Conservation (phyloP, 2,797 vertebrate genomes). For the Leptoclinus maculatus region DNA sequence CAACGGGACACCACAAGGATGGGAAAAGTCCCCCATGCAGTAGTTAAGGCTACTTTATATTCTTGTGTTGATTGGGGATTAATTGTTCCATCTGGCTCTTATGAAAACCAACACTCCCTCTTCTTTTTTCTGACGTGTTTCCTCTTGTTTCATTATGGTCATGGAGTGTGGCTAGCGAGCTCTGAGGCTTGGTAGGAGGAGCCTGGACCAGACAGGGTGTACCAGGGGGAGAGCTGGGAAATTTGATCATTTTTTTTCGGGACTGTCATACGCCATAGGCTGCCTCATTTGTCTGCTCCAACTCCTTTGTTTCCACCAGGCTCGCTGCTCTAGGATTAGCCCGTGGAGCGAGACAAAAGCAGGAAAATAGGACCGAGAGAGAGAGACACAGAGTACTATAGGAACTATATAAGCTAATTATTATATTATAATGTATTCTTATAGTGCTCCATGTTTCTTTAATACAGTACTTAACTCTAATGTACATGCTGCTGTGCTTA, state of each 20-base stretch:
- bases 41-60: constrained; percentile 75
- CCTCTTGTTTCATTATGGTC: constrained; percentile 56
- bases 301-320: constrained; percentile 81
- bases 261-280: constrained; percentile 82
- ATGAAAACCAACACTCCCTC: constrained; percentile 59
- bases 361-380: constrained; percentile 27
- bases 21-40: constrained; percentile 49
- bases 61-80: constrained; percentile 82
- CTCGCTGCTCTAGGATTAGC: constrained; percentile 58
- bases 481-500: constrained; percentile 59
- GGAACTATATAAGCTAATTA: constrained; percentile 61
- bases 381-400: constrained; percentile 21
- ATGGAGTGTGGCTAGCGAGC: constrained; percentile 44
- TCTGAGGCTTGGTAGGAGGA: constrained; percentile 52
- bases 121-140: constrained; percentile 48
- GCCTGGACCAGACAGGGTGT: constrained; percentile 57
- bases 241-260: constrained; percentile 82
- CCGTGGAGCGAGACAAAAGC: constrained; percentile 40
- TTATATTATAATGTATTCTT: constrained; percentile 4
- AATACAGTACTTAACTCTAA: constrained; percentile 58
- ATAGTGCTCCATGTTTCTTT: constrained; percentile 62
- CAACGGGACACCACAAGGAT: constrained; percentile 40
- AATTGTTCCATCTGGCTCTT: constrained; percentile 90
- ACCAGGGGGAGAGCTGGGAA: constrained; percentile 75
- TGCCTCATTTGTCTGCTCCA: constrained; percentile 82